Evolutionary conservation across 2,113 vertebrate species (phyloP).

Genomic region (Lophotis ruficrista): DNA sequence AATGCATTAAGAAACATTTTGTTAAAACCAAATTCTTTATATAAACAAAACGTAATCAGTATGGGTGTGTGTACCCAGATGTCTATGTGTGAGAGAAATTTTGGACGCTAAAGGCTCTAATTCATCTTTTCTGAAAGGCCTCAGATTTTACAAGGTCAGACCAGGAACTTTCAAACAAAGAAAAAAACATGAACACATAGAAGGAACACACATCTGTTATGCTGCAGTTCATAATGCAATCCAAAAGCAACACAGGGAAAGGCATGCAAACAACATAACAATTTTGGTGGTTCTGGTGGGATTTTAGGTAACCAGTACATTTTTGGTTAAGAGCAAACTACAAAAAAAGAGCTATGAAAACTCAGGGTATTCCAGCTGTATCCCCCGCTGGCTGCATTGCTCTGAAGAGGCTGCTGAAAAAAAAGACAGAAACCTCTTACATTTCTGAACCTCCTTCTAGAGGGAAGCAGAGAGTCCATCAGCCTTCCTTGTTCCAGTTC

Average conservation of each 20-base stretch:
- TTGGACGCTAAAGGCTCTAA: slow-evolving; percentile 16
- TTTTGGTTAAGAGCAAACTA: not conserved
- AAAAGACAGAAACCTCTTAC: not conserved
- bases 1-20: not conserved
- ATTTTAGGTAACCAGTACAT: slow-evolving; percentile 8
- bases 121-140: slow-evolving; percentile 12
- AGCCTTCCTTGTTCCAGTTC: not conserved
- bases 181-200: not conserved
- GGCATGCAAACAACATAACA: not conserved
- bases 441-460: not conserved
- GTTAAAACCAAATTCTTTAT: not conserved
- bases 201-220: slow-evolving; percentile 4
- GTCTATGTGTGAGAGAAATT: not conserved
- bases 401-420: not conserved
- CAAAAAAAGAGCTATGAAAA: not conserved
- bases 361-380: not conserved
- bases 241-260: slow-evolving; percentile 7
- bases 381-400: not conserved
- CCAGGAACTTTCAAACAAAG: slow-evolving; percentile 9
- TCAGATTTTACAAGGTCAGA: slow-evolving; percentile 27
- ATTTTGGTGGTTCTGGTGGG: not conserved
- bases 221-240: not conserved
- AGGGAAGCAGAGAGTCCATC: not conserved
- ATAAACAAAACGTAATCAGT: not conserved
- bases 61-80: not conserved